Conservation (phyloP, 2,113 vertebrate species). For the Paradoxurus hermaphroditus region DNA sequence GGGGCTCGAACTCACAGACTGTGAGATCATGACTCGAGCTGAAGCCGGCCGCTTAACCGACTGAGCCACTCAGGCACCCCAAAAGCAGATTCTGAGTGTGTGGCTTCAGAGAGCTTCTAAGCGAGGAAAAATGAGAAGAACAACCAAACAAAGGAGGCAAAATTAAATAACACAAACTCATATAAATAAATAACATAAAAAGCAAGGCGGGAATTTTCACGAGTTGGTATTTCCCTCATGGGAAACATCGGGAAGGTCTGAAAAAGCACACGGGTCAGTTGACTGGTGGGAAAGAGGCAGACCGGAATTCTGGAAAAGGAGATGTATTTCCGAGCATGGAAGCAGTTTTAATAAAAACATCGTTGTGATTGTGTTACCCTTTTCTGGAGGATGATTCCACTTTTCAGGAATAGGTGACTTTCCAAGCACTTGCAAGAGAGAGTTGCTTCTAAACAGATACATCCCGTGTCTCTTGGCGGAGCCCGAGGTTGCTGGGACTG, state of each 20-base stretch:
- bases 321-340: neutral
- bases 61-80: too few relatives aligned
- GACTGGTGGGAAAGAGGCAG: neutral
- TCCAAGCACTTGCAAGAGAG: neutral
- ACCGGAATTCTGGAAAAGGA: neutral
- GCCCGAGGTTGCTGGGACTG: neutral
- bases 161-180: neutral
- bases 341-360: neutral
- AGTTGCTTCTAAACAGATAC: neutral
- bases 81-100: neutral
- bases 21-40: too few relatives aligned
- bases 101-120: neutral
- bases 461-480: neutral
- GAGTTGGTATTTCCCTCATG: neutral
- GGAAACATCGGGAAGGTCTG: neutral
- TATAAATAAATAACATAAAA: neutral
- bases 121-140: neutral
- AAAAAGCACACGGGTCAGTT: neutral
- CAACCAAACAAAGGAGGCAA: neutral
- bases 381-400: neutral
- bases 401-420: neutral
- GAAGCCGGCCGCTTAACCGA: too few relatives aligned
- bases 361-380: neutral
- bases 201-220: neutral
- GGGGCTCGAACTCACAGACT: too few relatives aligned